phyloP scores from a whole-genome alignment of 2,797 vertebrate genomes.

The Balearica regulorum region DNA sequence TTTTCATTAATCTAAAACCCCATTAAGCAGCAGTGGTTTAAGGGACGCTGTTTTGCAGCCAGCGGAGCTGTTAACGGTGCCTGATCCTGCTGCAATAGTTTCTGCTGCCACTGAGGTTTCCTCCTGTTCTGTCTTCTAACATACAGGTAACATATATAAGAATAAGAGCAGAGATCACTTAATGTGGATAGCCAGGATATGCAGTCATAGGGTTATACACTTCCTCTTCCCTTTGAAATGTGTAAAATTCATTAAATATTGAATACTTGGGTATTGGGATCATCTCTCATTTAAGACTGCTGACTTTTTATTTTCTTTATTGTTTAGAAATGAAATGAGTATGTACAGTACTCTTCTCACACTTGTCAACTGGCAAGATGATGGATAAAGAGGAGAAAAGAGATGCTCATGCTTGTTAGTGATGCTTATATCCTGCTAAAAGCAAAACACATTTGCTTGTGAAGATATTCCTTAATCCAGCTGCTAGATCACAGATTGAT shows the following conservation, averaged over 20 bases:
- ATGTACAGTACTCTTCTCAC: background rate
- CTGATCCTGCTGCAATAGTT: background rate
- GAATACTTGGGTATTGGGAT: background rate
- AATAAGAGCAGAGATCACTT: background rate
- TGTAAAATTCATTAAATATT: background rate
- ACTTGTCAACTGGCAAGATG: background rate
- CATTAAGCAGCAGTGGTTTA: background rate
- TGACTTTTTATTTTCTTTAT: background rate
- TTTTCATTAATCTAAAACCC: background rate
- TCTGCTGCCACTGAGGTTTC: background rate
- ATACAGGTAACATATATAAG: background rate
- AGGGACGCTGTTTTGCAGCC: background rate
- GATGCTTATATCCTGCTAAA: background rate
- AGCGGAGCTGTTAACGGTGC: background rate
- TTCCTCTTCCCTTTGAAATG: background rate
- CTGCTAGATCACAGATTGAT: background rate
- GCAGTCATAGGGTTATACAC: background rate
- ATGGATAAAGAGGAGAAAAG: background rate
- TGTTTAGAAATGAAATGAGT: background rate
- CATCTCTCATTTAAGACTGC: background rate
- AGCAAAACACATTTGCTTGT: background rate
- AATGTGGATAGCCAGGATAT: background rate
- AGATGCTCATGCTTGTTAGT: background rate
- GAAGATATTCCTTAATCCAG: background rate
- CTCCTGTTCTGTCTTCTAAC: background rate